Base-by-base conservation (phyloP, 2,888 invertebrate species). In the Trichacis sp. region DNA sequence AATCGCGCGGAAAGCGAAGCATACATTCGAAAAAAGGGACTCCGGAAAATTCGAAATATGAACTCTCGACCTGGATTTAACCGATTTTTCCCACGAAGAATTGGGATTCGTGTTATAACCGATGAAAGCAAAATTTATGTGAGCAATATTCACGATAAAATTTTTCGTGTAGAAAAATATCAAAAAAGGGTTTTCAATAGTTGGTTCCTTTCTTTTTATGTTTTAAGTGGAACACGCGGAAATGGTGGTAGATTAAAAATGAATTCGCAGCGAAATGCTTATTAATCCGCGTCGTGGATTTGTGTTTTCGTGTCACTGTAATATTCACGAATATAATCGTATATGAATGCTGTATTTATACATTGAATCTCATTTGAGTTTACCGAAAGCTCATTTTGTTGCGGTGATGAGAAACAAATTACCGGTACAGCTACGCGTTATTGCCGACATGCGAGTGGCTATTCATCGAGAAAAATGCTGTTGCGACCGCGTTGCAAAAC, bases 361-460 rank as follows among this genome's bases (percentile, higher is more conserved):
- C 71, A 60, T 57, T 61, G 65, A 72, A 75, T 76, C 73, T 72
- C 72, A 75, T 77, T 77, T 74, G 70, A 71, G 64, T 48, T 56
- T 64, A 62, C 64, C 55, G 68, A 69, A 76, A 74, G 69, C 69
- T 72, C 69, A 72, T 73, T 57, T 61, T 9, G 15, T 68, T 66
- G 53, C 68, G 69, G 68, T 70, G 64, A 61, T 19, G 68, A 70
- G 70, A 64, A 57, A 33, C 20, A 49, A 49, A 49, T 49, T 33
- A 18, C 49, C 36, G 17, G 33, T 36, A 49, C 49, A 29, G 47
- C 14, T 47, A 47, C 12, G 9, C 47, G 29, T 19, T 17, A 33
- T 33, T 33, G 48, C 33, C 30, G 8, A 18, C 33, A 33, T 48
- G 33, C 48, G 9, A 30, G 48, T 24, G 24, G 30, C n/a, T 33